A percentile compares a stretch with the other conserved stretches of the same genome.
Conservation (phyloP, 2,797 vertebrate genomes). For the Meriones psammophilus region DNA sequence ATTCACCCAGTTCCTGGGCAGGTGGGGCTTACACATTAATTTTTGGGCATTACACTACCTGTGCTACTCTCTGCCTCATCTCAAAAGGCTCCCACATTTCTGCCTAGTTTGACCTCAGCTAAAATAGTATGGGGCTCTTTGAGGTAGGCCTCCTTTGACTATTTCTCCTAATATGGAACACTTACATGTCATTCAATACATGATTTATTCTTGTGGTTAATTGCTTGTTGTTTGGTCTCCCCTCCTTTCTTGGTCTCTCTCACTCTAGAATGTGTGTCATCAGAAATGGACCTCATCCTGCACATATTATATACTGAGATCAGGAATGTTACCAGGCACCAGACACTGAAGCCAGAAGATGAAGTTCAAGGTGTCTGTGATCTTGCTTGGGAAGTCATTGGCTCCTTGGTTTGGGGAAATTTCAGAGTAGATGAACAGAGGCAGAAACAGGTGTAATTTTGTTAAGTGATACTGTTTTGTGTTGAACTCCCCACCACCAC, state of each 20-base stretch:
- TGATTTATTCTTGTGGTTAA: neutral
- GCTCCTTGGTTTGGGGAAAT: neutral
- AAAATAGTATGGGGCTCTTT: no score
- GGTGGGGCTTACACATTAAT: no score
- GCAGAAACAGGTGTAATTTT: neutral
- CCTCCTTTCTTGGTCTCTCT: neutral
- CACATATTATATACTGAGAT: neutral
- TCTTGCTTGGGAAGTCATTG: neutral
- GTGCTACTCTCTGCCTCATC: neutral
- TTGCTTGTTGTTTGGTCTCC: neutral
- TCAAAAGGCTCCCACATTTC: neutral
- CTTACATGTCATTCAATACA: no score
- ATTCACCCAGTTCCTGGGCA: no score
- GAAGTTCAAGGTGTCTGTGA: neutral
- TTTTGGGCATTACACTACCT: no score
- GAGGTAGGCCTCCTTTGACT: neutral
- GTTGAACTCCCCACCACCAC: neutral
- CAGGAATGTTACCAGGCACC: neutral
- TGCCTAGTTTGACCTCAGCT: neutral
- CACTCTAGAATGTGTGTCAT: neutral
- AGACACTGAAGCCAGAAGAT: neutral
- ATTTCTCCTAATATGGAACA: neutral
- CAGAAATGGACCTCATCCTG: neutral
- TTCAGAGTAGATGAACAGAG: neutral
- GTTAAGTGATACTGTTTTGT: neutral